Percentiles rank a stretch among this genome's conserved stretches.
These are phyloP conservation scores for Pimephales promelas DNA, from an alignment of 2,113 vertebrate species.

Conservation along the genomic window DNA sequence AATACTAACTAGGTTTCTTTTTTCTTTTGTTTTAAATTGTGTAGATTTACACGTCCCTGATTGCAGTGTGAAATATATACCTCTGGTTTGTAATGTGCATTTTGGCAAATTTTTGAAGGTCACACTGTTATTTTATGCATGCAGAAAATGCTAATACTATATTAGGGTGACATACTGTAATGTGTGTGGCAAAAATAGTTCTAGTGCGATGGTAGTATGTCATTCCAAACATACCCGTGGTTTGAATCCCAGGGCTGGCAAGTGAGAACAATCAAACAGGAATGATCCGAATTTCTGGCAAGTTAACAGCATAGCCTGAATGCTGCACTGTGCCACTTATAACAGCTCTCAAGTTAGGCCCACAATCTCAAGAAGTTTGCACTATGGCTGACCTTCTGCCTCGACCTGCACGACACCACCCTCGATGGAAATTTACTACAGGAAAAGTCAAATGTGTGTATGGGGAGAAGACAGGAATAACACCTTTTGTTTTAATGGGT, in stretches of 20 bases:
- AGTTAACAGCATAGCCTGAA: neutral
- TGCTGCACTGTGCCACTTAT: neutral
- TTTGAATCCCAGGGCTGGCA: slow-evolving; percentile 15
- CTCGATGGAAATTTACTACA: slow-evolving; percentile 6
- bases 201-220: slow-evolving; percentile 2
- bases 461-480: neutral
- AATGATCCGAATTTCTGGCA: slow-evolving; percentile 5
- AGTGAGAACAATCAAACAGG: neutral
- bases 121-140: neutral
- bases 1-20: neutral
- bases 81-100: neutral
- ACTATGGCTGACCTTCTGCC: slow-evolving; percentile 8
- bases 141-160: slow-evolving; percentile 7
- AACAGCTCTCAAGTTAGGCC: neutral
- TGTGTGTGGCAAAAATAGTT: slow-evolving; percentile 20
- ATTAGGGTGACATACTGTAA: neutral
- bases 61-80: neutral
- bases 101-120: neutral
- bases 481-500: neutral
- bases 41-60: neutral
- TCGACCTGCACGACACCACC: neutral
- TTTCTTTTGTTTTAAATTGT: neutral
- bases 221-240: neutral
- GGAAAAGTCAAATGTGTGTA: neutral
- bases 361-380: neutral